Conservation (phyloP, 92 coral and sea anemone species). For the Epizoanthus rinbou region DNA sequence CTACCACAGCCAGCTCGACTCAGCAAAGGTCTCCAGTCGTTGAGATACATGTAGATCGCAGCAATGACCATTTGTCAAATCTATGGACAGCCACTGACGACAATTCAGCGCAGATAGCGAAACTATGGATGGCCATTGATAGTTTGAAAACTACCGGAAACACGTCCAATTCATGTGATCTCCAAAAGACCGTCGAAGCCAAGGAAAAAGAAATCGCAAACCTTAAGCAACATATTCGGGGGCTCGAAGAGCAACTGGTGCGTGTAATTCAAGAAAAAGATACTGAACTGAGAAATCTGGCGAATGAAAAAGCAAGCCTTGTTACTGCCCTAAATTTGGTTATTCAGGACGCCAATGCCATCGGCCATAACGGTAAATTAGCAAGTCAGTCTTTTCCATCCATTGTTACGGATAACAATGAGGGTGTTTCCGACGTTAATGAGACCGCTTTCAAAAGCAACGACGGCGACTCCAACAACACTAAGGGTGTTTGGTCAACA, state of each 20-base stretch:
- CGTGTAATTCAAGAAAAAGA: slow-evolving; percentile 11
- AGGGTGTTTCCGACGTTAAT: slow-evolving; percentile 19
- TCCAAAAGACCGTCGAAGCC: slow-evolving; percentile 14
- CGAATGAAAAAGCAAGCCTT: slow-evolving; percentile 12
- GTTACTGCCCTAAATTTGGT: slow-evolving; percentile 12
- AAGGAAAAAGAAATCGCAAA: slow-evolving; percentile 21
- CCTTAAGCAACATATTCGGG: slow-evolving; percentile 12
- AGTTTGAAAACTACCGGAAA: slow-evolving; percentile 3
- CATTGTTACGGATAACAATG: slow-evolving; percentile 12
- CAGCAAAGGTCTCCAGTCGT: slow-evolving; percentile 5
- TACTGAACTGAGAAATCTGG: slow-evolving; percentile 9
- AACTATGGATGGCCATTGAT: slow-evolving; percentile 4
- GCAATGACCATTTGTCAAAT: slow-evolving; percentile 13
- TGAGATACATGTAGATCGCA: slow-evolving; percentile 4
- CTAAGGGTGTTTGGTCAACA: slow-evolving; percentile 13
- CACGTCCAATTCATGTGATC: slow-evolving; percentile 13
- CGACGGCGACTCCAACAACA: slow-evolving; percentile 15
- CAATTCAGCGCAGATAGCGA: slow-evolving; percentile 6
- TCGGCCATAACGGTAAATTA: slow-evolving; percentile 19
- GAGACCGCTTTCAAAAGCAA: no score
- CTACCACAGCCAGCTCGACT: slow-evolving; percentile 7
- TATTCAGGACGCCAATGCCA: slow-evolving; percentile 13
- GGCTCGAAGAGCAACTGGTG: slow-evolving; percentile 15
- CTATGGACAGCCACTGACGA: slow-evolving; percentile 21
- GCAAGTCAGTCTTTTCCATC: slow-evolving; percentile 16